Conservation (phyloP, 2,888 invertebrate genomes). For the Cryptus viduatorius region DNA sequence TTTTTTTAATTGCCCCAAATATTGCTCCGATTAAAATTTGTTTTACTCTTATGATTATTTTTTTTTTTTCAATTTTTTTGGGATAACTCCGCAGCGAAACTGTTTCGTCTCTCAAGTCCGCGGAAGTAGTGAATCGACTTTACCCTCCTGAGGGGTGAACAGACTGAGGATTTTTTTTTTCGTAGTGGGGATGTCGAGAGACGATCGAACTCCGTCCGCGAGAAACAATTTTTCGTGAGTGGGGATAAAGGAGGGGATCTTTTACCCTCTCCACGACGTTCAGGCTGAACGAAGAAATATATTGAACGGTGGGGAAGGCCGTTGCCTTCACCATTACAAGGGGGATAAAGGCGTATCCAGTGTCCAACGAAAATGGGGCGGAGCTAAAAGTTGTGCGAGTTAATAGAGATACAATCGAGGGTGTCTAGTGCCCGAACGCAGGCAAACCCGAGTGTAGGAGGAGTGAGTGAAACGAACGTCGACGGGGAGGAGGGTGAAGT, state of each 20-base stretch:
- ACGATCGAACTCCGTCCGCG: slow-evolving; percentile 27
- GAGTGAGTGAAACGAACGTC: slow-evolving; percentile 76
- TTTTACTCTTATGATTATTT: no score
- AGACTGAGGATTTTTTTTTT: neutral
- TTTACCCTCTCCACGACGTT: slow-evolving; percentile 34
- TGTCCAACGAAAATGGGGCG: slow-evolving; percentile 76
- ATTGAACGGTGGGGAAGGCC: slow-evolving; percentile 41
- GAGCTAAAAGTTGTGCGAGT: slow-evolving; percentile 76
- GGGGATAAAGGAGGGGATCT: slow-evolving; percentile 68
- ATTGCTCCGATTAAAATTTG: no score
- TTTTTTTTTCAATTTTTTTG: neutral
- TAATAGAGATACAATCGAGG: slow-evolving; percentile 85
- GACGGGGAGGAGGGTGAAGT: slow-evolving; percentile 69
- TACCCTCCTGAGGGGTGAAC: slow-evolving; percentile 2
- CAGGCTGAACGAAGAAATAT: neutral
- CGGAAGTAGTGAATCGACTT: neutral
- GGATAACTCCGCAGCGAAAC: no score
- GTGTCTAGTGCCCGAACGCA: slow-evolving; percentile 82
- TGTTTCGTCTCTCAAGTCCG: neutral
- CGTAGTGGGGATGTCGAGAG: slow-evolving; percentile 2
- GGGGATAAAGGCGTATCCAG: slow-evolving; percentile 49
- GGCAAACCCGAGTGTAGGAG: slow-evolving; percentile 77
- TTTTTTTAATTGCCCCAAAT: no score
- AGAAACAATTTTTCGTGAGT: slow-evolving; percentile 28
- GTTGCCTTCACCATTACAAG: neutral